Evolutionary conservation across 2,888 invertebrate species (phyloP).

Genomic region (Pardosa pseudoannulata): DNA sequence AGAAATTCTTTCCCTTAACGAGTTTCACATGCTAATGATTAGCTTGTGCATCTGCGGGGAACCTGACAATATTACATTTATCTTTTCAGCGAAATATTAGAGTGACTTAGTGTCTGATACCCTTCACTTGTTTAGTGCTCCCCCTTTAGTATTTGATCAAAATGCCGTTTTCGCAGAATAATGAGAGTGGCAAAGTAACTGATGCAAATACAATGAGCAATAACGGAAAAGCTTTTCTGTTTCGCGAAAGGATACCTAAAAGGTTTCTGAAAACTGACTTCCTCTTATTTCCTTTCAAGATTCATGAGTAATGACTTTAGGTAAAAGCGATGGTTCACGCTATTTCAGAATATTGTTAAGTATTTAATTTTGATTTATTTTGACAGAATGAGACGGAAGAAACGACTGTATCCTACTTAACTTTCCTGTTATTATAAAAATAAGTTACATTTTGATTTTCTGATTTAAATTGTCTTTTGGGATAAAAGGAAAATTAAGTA

Average conservation of each 20-base stretch:
- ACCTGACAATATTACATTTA: background rate
- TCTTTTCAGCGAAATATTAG: background rate
- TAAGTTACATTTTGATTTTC: too few relatives aligned
- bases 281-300: background rate
- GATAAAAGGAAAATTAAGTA: too few relatives aligned
- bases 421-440: too few relatives aligned
- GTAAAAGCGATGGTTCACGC: background rate
- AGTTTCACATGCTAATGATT: background rate
- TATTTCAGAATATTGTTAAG: too few relatives aligned
- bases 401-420: too few relatives aligned
- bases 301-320: background rate
- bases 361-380: too few relatives aligned
- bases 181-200: background rate
- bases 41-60: background rate
- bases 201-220: slow-evolving; percentile 3
- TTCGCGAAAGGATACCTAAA: background rate
- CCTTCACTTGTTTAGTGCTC: background rate
- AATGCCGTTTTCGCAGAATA: background rate
- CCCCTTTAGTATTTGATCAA: background rate
- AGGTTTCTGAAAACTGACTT: background rate
- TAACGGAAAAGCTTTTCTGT: slow-evolving; percentile 6
- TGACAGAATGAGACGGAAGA: too few relatives aligned
- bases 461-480: too few relatives aligned
- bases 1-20: background rate
- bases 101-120: background rate